Evolutionary conservation across 1,140 invertebrate genomes (phyloP), one percentile per base, ranked within the genome.

Genomic region (Teleopsis dalmanni): DNA sequence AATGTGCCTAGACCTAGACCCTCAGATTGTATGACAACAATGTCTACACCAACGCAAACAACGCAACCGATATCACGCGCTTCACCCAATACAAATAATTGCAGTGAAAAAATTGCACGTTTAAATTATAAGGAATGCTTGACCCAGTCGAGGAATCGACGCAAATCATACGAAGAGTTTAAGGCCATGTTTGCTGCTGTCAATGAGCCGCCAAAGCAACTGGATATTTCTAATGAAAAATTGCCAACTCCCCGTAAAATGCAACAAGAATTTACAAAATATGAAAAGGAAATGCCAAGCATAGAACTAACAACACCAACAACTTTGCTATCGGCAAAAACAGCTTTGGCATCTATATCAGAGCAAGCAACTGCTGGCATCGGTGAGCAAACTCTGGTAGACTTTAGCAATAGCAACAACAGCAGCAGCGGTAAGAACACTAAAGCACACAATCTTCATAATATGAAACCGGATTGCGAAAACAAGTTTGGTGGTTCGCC

Each of bases 111-210:
- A 43, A 63, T 64, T 10, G 58, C 62, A 9, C 48, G 54, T 14
- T 55, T 59, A 38, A 65, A 62, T 43, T 64, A 63, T 16, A 70
- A 70, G 49, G 63, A 70, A 54, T 69, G 67, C 18, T 44, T 68
- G 19, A 65, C 62, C 36, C 67, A 70, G 51, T 71, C 68, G 21
- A 55, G 67, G 1, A 71, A 69, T 53, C 63, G 68, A 18, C 61
- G 68, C 51, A 70, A 70, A 52, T 71, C 68, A 29, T 71, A 71
- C 49, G 68, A 71, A 47, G 68, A 71, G 57, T 71, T 71, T 38
- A 71, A 71, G 55, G 65, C 65, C 21, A 67, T 67, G 58, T 68
- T 68, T 31, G 55, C 40, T 23, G 36, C 43, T 8, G 26, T 36
- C 14, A 43, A 10, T n/a, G 44, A 47, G 26, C 7, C 23, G 29